A percentile compares a stretch with the other conserved stretches of the same genome.
Conservation (phyloP, 2,113 vertebrate genomes). For the Apeltes quadracus region DNA sequence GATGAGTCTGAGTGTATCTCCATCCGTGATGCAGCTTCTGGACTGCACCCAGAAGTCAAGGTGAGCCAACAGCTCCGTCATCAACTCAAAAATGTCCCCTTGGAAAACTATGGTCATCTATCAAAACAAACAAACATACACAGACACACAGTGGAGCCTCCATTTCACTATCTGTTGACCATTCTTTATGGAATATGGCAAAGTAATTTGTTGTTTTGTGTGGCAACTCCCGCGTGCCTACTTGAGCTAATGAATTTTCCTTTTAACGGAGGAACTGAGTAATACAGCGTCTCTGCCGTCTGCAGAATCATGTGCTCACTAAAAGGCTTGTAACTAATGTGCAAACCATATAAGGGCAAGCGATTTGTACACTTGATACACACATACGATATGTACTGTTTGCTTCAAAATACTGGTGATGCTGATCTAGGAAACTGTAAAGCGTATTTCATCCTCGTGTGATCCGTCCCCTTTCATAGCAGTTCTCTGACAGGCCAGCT, state of each 20-base stretch:
- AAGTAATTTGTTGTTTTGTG: neutral
- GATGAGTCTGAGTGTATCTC: slow-evolving; percentile 25
- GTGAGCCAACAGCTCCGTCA: slow-evolving; percentile 69
- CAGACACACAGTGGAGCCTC: slow-evolving; percentile 12
- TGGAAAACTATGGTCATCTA: slow-evolving; percentile 15
- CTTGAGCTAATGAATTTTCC: slow-evolving; percentile 71
- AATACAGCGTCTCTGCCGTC: neutral
- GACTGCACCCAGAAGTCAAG: slow-evolving; percentile 62
- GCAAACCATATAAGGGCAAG: neutral
- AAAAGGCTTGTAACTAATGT: slow-evolving; percentile 6
- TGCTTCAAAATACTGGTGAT: neutral
- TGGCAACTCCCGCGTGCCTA: slow-evolving; percentile 57
- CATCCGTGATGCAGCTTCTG: slow-evolving; percentile 63
- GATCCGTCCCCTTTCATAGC: neutral
- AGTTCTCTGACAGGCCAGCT: neutral
- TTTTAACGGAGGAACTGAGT: slow-evolving; percentile 57
- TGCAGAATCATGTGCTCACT: slow-evolving; percentile 34
- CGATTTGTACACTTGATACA: neutral
- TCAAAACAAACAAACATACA: slow-evolving; percentile 23
- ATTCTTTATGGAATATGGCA: slow-evolving; percentile 48
- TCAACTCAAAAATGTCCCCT: slow-evolving; percentile 42
- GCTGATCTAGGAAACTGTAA: no score
- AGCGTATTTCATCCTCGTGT: neutral
- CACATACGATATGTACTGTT: neutral
- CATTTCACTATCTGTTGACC: slow-evolving; percentile 41